Percentiles rank a stretch among this genome's conserved stretches.
Evolutionary conservation across 2,113 vertebrate species (phyloP).

Genomic region (Podarcis cretensis): DNA sequence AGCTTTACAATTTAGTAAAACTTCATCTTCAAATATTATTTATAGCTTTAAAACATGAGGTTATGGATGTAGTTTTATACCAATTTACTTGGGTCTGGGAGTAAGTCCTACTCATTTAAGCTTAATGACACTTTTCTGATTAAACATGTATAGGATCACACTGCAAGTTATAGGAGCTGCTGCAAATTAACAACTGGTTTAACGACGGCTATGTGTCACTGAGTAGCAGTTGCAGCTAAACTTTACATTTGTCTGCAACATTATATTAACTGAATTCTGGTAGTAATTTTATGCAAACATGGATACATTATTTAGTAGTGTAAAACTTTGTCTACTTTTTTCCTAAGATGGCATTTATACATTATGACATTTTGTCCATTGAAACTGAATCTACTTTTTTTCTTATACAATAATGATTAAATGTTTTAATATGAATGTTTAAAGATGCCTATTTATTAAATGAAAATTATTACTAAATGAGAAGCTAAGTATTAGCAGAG

Average conservation of each 20-base stretch:
- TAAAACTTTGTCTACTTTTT: too few species aligned
- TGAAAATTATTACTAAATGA: not conserved
- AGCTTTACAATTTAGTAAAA: conserved; percentile 42
- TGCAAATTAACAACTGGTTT: too few species aligned
- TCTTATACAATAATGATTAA: not conserved
- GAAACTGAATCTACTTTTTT: too few species aligned
- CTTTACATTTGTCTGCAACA: not conserved
- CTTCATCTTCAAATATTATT: conserved; percentile 26
- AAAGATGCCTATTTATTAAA: not conserved
- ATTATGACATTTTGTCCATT: not conserved
- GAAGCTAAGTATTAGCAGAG: not conserved
- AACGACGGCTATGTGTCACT: too few species aligned
- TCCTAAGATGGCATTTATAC: too few species aligned
- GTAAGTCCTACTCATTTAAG: too few species aligned
- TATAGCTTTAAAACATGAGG: not conserved
- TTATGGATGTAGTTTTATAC: not conserved
- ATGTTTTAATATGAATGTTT: not conserved
- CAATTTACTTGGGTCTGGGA: too few species aligned
- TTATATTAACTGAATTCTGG: conserved; percentile 1
- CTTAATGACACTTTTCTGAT: too few species aligned
- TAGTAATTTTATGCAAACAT: not conserved
- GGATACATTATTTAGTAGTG: not conserved
- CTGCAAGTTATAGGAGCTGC: too few species aligned
- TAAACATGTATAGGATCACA: too few species aligned
- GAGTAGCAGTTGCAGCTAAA: not conserved